Evolutionary conservation across 1,140 invertebrate species (phyloP), one percentile per base, ranked within the genome.

Genomic region (Lasaia peninsularis): DNA sequence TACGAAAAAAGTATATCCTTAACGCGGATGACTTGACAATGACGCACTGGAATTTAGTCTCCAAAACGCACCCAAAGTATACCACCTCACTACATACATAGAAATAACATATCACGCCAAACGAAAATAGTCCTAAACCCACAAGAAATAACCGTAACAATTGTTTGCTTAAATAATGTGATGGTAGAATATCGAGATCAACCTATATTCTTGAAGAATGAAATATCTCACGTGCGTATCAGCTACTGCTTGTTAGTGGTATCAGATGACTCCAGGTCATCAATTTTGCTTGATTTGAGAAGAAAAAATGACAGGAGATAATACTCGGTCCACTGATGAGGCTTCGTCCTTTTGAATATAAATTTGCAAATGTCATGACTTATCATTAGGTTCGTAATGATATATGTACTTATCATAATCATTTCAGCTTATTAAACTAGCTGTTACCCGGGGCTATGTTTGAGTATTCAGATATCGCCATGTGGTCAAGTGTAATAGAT

Each of bases 161-260:
- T 28, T 5, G 34, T 18, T 32, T n/a, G 44, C 20, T 14, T 54
- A 44, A 44, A 52, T 49, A 35, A 31, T 33, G 53, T 52, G 55
- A 37, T 62, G 9, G 31, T 35, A 51, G 34, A 58, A 37, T 24
- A 60, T 50, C 14, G 37, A 37, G 40, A 59, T 24, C 35, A 37
- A 31, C 28, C 28, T 21, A 56, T 32, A 63, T 65, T 58, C 60
- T 65, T 58, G 63, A 57, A 50, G 54, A 69, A 59, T 52, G 61
- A 66, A 62, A 40, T 70, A 80, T 80, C 78, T 55, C 78, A 78
- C 75, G 75, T 73, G 58, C 65, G 62, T 63, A 78, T 80, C 78
- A 62, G 75, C 75, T 80, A 76, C 78, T 65, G 74, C 77, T 80
- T 77, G 78, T 80, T 80, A 80, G 75, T 66, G 66, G 16, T 78